Evolutionary conservation across 2,888 invertebrate species (phyloP).

Genomic region (Myathropa florea): DNA sequence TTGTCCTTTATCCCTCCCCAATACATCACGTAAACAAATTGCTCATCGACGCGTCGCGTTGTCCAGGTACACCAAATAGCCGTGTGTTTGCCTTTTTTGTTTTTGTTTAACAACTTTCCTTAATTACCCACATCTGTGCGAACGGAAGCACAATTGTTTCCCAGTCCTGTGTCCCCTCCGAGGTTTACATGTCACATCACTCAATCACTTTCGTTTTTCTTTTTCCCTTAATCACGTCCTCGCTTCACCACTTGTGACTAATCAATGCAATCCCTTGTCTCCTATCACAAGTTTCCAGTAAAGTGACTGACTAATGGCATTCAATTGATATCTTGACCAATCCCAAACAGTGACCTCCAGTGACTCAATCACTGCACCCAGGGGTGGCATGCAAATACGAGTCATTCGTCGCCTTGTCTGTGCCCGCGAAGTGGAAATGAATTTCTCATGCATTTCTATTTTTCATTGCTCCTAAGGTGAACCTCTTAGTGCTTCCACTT

Average conservation of each 20-base stretch:
- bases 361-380: neutral
- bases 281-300: neutral
- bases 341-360: neutral
- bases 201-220: neutral
- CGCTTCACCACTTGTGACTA: neutral
- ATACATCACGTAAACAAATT: neutral
- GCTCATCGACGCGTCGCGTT: neutral
- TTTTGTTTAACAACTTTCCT: neutral
- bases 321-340: too few relatives aligned
- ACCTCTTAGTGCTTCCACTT: neutral
- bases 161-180: neutral
- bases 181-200: neutral
- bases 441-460: too few relatives aligned
- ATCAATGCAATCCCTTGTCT: neutral
- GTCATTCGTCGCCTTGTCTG: too few relatives aligned
- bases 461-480: too few relatives aligned
- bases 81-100: neutral
- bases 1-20: neutral
- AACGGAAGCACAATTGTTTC: neutral
- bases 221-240: neutral
- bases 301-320: neutral
- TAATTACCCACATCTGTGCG: neutral
- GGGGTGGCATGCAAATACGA: neutral
- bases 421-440: neutral
- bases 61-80: neutral